Percentiles rank a stretch among this genome's conserved stretches.
These are phyloP conservation scores for Aphaenogaster rudis DNA, from an alignment of 1,140 invertebrate species.

Conservation along the genomic window DNA sequence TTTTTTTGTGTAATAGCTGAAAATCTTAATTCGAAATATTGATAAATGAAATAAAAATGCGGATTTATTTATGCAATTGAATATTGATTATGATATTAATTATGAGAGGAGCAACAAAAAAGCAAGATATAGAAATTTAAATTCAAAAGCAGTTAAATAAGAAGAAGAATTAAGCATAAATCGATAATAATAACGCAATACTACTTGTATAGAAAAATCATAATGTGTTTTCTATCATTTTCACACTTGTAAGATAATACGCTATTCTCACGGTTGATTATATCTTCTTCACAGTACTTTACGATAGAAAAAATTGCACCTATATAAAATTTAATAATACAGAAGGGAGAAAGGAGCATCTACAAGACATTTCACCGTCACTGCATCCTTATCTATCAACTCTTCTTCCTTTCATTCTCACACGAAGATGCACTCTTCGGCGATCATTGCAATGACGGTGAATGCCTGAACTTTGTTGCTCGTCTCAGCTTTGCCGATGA, in stretches of 20 bases:
- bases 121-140: not conserved
- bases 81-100: not conserved
- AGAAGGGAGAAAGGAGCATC: not conserved
- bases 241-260: conserved; percentile 28
- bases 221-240: not conserved
- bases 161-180: not conserved
- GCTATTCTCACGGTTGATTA: not conserved
- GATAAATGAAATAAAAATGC: not conserved
- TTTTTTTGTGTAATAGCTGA: not conserved
- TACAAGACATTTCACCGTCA: conserved; percentile 28
- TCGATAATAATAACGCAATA: conserved; percentile 14
- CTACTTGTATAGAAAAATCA: not conserved
- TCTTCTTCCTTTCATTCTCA: conserved; percentile 26
- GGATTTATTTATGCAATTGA: not conserved
- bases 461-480: conserved; percentile 82
- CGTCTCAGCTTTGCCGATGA: conserved; percentile 70
- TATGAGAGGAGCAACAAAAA: too few relatives aligned
- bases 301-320: not conserved
- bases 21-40: not conserved
- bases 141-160: not conserved
- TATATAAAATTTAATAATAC: conserved; percentile 32
- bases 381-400: conserved; percentile 17
- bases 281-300: conserved; percentile 9
- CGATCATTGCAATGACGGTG: conserved; percentile 74
- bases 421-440: conserved; percentile 38